These are phyloP conservation scores for Hormiphora californensis DNA, from an alignment of 37 sponge, comb jelly and placozoan genomes.

Conservation along the genomic window DNA sequence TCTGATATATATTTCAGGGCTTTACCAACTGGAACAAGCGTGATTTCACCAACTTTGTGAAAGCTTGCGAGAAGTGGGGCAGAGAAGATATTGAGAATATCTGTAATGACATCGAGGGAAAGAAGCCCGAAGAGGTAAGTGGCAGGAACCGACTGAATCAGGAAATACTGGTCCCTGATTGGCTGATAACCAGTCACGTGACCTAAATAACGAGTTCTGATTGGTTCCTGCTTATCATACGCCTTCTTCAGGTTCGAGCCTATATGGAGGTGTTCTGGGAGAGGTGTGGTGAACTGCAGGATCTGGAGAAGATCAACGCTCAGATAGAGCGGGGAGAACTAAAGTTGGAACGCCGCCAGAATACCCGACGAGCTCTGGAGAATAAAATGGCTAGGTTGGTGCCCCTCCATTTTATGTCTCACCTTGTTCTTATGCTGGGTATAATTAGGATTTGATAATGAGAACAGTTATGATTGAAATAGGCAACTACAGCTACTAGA, in stretches of 20 bases:
- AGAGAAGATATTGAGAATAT: constrained; percentile 83
- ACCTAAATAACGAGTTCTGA: not conserved
- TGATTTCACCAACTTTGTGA: constrained; percentile 97
- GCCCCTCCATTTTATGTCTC: not conserved
- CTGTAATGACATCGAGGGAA: constrained; percentile 89
- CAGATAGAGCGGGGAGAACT: constrained; percentile 91
- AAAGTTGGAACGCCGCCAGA: constrained; percentile 87
- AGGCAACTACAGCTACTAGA: no score
- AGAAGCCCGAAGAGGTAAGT: constrained; percentile 77
- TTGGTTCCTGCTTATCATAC: not conserved
- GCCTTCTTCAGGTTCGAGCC: constrained; percentile 63
- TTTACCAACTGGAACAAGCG: constrained; percentile 88
- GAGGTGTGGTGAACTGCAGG: constrained; percentile 83
- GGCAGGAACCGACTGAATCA: not conserved
- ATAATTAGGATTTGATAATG: no score
- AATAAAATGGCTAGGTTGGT: constrained; percentile 60
- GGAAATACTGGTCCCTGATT: not conserved
- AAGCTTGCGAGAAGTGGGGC: constrained; percentile 83
- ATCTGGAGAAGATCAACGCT: constrained; percentile 77
- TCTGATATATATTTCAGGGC: constrained; percentile 57
- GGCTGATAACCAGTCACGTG: not conserved
- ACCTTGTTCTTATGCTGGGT: no score
- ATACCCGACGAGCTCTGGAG: constrained; percentile 80
- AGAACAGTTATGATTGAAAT: no score
- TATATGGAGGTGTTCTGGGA: constrained; percentile 94